These are phyloP conservation scores for Drosophila bifasciata DNA, from an alignment of 1,140 invertebrate genomes.

Conservation along the genomic window DNA sequence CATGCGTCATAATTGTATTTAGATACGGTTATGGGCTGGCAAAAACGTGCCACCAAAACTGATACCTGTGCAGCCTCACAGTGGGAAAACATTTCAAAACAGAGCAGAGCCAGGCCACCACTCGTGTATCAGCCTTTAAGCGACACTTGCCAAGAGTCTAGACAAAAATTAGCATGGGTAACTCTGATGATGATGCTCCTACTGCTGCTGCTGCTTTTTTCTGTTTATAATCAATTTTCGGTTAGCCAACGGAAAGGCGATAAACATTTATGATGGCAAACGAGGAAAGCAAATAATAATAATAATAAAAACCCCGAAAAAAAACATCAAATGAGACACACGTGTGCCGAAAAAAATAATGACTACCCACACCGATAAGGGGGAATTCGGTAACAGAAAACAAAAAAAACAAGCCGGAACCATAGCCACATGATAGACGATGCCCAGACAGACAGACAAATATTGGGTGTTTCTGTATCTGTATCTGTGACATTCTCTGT, in stretches of 20 bases:
- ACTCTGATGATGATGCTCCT: too few relatives aligned
- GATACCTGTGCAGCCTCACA: background rate
- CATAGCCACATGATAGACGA: constrained; percentile 1
- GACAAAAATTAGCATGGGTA: constrained; percentile 22
- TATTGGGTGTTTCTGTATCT: too few relatives aligned
- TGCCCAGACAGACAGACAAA: constrained; percentile 3
- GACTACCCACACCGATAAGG: constrained; percentile 49
- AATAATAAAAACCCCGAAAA: too few relatives aligned
- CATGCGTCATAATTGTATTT: constrained; percentile 57
- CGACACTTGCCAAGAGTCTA: constrained; percentile 29
- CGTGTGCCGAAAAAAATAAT: constrained; percentile 74
- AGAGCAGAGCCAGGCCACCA: background rate
- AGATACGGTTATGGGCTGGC: constrained; percentile 33
- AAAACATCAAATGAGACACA: constrained; percentile 71
- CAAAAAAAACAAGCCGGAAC: constrained; percentile 37
- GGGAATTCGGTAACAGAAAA: constrained; percentile 22
- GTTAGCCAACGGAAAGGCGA: constrained; percentile 47
- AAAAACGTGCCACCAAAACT: constrained; percentile 39
- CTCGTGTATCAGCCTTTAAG: background rate
- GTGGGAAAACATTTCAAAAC: background rate
- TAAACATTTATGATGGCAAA: constrained; percentile 63
- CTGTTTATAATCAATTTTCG: constrained; percentile 30
- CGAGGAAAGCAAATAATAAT: constrained; percentile 57
- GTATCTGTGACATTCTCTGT: background rate
- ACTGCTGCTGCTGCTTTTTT: background rate